phyloP scores from a whole-genome alignment of 2,113 vertebrate genomes.

The Calyptommatus sinebrachiatus region DNA sequence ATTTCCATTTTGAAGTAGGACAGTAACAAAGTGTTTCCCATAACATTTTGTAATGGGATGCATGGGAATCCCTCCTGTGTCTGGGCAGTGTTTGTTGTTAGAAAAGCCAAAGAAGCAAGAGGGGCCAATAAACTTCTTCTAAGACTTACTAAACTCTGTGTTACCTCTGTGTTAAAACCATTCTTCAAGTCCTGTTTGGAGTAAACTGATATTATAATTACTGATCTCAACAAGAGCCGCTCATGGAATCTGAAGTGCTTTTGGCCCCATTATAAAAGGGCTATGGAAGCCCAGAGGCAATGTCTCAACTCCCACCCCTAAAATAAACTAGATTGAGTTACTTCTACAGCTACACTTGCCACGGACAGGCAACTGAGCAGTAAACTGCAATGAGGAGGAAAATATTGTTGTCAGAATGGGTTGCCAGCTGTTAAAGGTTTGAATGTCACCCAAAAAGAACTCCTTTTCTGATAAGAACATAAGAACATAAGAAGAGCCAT shows the following conservation, averaged over 20 bases:
- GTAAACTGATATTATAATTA: slow-evolving; percentile 91
- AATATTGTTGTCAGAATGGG: slow-evolving; percentile 68
- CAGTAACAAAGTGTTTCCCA: slow-evolving; percentile 78
- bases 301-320: slow-evolving; percentile 47
- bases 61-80: slow-evolving; percentile 73
- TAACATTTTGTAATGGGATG: slow-evolving; percentile 78
- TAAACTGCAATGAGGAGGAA: slow-evolving; percentile 58
- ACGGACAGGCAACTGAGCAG: slow-evolving; percentile 73
- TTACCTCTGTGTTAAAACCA: slow-evolving; percentile 72
- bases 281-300: slow-evolving; percentile 61
- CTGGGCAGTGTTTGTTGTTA: slow-evolving; percentile 68
- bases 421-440: slow-evolving; percentile 70
- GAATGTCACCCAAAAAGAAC: slow-evolving; percentile 76
- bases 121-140: slow-evolving; percentile 80
- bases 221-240: slow-evolving; percentile 75
- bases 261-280: slow-evolving; percentile 74
- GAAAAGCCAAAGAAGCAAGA: slow-evolving; percentile 77
- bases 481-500: no score
- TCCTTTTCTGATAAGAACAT: slow-evolving; percentile 66
- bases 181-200: slow-evolving; percentile 65
- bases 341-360: slow-evolving; percentile 56
- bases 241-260: slow-evolving; percentile 75
- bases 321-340: slow-evolving; percentile 73
- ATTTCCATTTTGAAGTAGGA: slow-evolving; percentile 77
- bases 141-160: slow-evolving; percentile 74